These are phyloP conservation scores for Microctonus brassicae DNA, from an alignment of 2,888 invertebrate species.

Conservation along the genomic window DNA sequence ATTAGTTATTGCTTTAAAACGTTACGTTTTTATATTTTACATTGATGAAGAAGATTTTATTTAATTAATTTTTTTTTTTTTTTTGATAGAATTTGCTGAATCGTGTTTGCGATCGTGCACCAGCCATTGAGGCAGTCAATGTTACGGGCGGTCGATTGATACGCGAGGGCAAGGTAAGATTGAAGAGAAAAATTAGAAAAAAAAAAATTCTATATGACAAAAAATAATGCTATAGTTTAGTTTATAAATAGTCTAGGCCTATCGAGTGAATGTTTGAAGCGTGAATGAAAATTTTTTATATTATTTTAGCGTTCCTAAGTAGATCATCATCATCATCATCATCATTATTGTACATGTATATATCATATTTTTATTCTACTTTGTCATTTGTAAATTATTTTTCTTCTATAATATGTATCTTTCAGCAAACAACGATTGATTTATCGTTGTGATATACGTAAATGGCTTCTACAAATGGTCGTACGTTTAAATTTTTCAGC, in stretches of 20 bases:
- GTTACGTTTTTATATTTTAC: constrained; percentile 24
- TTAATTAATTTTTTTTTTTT: background rate
- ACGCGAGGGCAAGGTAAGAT: constrained; percentile 95
- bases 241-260: constrained; percentile 54
- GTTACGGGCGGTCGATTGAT: constrained; percentile 95
- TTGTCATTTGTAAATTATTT: constrained; percentile 33
- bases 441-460: constrained; percentile 31
- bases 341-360: constrained; percentile 35
- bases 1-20: too few relatives aligned
- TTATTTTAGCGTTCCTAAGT: constrained; percentile 35
- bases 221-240: constrained; percentile 38
- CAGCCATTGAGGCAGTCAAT: constrained; percentile 95
- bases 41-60: background rate
- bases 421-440: constrained; percentile 54
- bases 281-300: constrained; percentile 54
- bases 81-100: constrained; percentile 87
- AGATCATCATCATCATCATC: constrained; percentile 19
- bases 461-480: constrained; percentile 47
- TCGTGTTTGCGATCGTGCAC: constrained; percentile 91
- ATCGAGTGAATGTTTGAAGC: constrained; percentile 56
- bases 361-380: constrained; percentile 5
- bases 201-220: constrained; percentile 59
- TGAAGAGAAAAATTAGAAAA: constrained; percentile 79
- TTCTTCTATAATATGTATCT: constrained; percentile 42
- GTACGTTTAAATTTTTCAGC: constrained; percentile 36